phyloP scores from a whole-genome alignment of 2,797 vertebrate genomes.

The Loris lydekkerianus region DNA sequence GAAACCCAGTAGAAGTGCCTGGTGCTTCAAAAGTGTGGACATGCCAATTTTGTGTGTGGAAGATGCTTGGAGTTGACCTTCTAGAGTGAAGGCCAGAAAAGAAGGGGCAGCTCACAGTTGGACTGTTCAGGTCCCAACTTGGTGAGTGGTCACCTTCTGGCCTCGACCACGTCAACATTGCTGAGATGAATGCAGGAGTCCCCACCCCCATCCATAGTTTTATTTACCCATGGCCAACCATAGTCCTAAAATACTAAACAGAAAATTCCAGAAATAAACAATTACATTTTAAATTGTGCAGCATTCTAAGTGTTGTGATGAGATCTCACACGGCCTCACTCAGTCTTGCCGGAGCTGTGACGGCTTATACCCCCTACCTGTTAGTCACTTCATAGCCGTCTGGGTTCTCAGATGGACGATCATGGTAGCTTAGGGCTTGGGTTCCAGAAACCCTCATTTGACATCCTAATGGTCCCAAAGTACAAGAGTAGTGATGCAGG shows the following conservation, averaged over 20 bases:
- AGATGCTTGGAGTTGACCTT: neutral
- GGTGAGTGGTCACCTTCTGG: neutral
- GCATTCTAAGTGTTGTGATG: neutral
- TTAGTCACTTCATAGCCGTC: neutral
- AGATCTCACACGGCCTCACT: neutral
- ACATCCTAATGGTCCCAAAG: neutral
- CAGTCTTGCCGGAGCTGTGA: accelerated
- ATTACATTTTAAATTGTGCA: neutral
- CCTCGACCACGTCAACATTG: neutral
- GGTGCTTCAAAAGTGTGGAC: neutral
- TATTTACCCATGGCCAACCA: neutral
- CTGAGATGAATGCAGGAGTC: neutral
- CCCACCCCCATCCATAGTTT: neutral
- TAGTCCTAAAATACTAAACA: neutral
- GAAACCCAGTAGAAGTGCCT: neutral
- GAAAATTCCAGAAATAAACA: neutral
- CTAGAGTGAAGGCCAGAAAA: neutral
- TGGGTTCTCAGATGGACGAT: neutral
- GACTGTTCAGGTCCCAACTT: neutral
- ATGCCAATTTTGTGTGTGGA: neutral
- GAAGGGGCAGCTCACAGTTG: neutral
- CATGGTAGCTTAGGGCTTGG: neutral
- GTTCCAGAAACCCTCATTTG: neutral
- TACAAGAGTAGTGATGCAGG: too few species aligned
- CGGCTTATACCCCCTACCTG: accelerated